phyloP scores from a whole-genome alignment of 2,888 invertebrate species.

The Amphipyra tragopoginis region DNA sequence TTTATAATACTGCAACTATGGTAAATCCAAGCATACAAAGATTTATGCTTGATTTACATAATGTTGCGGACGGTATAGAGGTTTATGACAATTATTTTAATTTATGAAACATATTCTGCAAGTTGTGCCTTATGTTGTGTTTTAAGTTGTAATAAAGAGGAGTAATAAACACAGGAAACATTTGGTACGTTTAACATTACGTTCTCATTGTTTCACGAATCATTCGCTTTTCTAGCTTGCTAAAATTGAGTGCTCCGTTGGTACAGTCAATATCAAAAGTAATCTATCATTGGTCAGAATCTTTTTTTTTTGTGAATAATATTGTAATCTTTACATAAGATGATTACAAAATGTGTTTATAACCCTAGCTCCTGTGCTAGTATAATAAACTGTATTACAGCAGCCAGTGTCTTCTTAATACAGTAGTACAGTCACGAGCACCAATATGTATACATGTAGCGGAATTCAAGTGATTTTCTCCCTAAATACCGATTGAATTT shows the following conservation, averaged over 20 bases:
- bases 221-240: constrained; percentile 6
- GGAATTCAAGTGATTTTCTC: too few species aligned
- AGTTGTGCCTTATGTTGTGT: constrained; percentile 41
- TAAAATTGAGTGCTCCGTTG: background rate
- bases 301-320: too few species aligned
- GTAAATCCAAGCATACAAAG: constrained; percentile 38
- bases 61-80: constrained; percentile 40
- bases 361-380: too few species aligned
- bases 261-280: too few species aligned
- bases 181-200: constrained; percentile 9
- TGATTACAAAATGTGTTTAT: too few species aligned
- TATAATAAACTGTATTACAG: too few species aligned
- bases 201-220: constrained; percentile 31
- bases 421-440: too few species aligned
- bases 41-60: constrained; percentile 45
- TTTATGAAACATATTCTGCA: constrained; percentile 50
- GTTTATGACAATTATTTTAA: constrained; percentile 48
- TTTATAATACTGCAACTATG: constrained; percentile 16
- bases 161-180: constrained; percentile 25
- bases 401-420: too few species aligned
- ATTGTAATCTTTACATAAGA: too few species aligned
- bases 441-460: too few species aligned
- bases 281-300: too few species aligned
- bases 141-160: constrained; percentile 34
- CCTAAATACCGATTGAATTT: too few species aligned